Conservation (phyloP, 2,888 invertebrate species). For the Cosmopolites sordidus region DNA sequence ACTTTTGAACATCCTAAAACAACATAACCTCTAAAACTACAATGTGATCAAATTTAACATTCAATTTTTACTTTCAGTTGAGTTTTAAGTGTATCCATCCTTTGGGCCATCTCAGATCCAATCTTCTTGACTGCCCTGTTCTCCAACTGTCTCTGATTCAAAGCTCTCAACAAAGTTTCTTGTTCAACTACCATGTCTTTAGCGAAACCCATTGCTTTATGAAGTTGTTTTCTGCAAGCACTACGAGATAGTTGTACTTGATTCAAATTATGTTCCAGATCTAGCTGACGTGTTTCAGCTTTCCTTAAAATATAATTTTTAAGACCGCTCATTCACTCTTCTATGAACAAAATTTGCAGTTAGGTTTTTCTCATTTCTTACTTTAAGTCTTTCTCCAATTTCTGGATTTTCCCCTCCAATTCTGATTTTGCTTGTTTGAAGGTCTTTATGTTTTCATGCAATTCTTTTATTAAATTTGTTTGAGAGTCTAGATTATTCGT, state of each 20-base stretch:
- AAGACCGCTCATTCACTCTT: neutral
- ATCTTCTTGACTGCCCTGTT: constrained; percentile 48
- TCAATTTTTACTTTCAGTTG: constrained; percentile 53
- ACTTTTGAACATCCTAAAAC: constrained; percentile 51
- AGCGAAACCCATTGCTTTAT: constrained; percentile 53
- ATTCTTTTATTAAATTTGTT: constrained; percentile 47
- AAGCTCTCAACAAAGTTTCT: constrained; percentile 48
- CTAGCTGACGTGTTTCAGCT: constrained; percentile 48
- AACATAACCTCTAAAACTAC: neutral
- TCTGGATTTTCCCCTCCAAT: constrained; percentile 52
- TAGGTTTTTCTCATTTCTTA: too few relatives aligned
- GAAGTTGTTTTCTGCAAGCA: constrained; percentile 52
- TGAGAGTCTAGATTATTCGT: constrained; percentile 52
- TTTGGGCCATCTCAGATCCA: constrained; percentile 50
- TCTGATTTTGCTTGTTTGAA: constrained; percentile 50
- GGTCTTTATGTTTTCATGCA: constrained; percentile 51
- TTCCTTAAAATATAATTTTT: constrained; percentile 41
- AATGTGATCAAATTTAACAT: too few relatives aligned
- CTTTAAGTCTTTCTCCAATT: constrained; percentile 53
- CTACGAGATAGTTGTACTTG: constrained; percentile 52
- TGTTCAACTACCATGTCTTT: constrained; percentile 53
- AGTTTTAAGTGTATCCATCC: constrained; percentile 51
- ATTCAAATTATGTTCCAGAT: constrained; percentile 48
- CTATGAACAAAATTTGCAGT: constrained; percentile 3
- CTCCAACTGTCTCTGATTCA: constrained; percentile 44